Percentiles rank a stretch among this genome's conserved stretches.
Conservation (phyloP, 1,140 invertebrate genomes). For the Scaptodrosophila lebanonensis region DNA sequence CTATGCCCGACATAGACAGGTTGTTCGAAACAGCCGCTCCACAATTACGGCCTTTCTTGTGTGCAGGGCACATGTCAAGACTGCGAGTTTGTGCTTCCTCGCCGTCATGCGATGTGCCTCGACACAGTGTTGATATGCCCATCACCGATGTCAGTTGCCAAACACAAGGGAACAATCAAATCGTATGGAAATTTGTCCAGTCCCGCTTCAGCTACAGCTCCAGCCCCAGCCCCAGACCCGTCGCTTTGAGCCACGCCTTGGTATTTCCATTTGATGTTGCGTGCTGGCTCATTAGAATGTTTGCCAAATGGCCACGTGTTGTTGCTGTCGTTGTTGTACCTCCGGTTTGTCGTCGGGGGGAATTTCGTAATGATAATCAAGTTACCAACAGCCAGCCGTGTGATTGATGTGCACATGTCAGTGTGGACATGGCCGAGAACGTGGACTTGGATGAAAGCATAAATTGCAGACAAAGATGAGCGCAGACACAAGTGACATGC, state of each 20-base stretch:
- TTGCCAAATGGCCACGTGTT: slow-evolving; percentile 33
- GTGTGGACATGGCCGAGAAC: slow-evolving; percentile 24
- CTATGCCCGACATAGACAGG: no score
- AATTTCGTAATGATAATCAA: slow-evolving; percentile 51
- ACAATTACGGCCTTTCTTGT: not conserved
- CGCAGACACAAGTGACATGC: slow-evolving; percentile 39
- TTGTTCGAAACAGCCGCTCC: no score
- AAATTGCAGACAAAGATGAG: slow-evolving; percentile 66
- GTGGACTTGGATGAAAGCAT: slow-evolving; percentile 41
- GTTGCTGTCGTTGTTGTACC: slow-evolving; percentile 21
- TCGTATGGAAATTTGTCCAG: not conserved
- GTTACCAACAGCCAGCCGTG: slow-evolving; percentile 33
- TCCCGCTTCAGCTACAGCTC: slow-evolving; percentile 6
- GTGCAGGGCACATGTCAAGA: slow-evolving; percentile 37
- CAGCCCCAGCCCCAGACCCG: slow-evolving; percentile 3
- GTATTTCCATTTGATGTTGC: slow-evolving; percentile 50
- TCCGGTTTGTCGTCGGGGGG: slow-evolving; percentile 20
- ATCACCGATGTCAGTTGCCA: slow-evolving; percentile 45
- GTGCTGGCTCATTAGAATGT: slow-evolving; percentile 61
- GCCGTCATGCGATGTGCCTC: slow-evolving; percentile 35
- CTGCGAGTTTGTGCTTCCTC: slow-evolving; percentile 43
- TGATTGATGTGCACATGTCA: slow-evolving; percentile 68
- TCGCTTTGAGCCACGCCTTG: not conserved
- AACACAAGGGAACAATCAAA: slow-evolving; percentile 15
- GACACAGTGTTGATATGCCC: slow-evolving; percentile 51